Evolutionary conservation across 2,113 vertebrate species (phyloP), one percentile per base, ranked within the genome.

Genomic region (Pardalotus punctatus): DNA sequence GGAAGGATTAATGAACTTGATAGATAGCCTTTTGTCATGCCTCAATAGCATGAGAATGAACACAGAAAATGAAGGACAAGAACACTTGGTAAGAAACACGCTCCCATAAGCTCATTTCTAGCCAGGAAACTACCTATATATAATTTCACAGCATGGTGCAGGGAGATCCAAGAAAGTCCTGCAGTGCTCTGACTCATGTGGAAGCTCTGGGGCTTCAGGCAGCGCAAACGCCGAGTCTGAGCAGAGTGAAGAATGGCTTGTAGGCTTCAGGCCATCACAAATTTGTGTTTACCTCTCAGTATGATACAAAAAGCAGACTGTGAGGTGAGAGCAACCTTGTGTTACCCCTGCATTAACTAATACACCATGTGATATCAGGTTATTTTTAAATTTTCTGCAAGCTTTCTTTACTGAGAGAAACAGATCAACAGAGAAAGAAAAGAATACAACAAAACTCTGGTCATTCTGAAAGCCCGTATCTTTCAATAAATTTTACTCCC

Each of bases 61-160:
- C 50, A 35, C n/a, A 60, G 33, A 89, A 47, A 92, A 67, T 22
- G 33, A 36, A 76, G 24, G 19, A 79, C 23, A 64, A n/a, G 48
- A 51, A 11, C 17, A 45, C 20, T 40, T 1, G 1, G 19, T 54
- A 38, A 60, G 17, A 16, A 65, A 61, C 50, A 45, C 0, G 3
- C 36, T 74, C 40, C 28, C 8, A 35, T 29, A 60, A 47, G 5
- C 9, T 45, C 7, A 51, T 22, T 72, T 21, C 40, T 72, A 54
- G 15, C 7, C 18, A 8, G 38, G 7, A 80, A 91, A 47, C 38
- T 18, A 35, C 16, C 6, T 60, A 12, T 31, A 12, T 31, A 27
- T 29, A 14, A 66, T 76, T 74, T 54, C n/a, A 74, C 1, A 36
- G 8, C 35, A 64, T 0, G 6, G 36, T 78, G 40, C 22, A 78